phyloP scores from a whole-genome alignment of 2,888 invertebrate species.

The Mythimna impura region DNA sequence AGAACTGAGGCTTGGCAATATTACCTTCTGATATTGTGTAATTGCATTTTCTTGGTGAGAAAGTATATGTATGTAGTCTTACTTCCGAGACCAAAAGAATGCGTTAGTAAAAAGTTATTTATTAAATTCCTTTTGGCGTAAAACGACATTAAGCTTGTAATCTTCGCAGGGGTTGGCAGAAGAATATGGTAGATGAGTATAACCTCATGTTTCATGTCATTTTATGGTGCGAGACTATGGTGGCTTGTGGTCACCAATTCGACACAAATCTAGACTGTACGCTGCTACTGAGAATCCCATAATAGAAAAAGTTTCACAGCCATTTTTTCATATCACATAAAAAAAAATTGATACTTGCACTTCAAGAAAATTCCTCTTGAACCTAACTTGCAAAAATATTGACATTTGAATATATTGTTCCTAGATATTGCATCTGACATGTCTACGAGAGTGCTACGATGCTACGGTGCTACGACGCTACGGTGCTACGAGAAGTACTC shows the following conservation, averaged over 20 bases:
- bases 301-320: too few species aligned
- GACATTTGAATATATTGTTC: neutral
- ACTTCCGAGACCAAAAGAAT: neutral
- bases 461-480: neutral
- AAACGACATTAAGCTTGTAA: too few species aligned
- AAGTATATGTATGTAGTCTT: neutral
- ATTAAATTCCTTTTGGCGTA: neutral
- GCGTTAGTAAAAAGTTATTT: neutral
- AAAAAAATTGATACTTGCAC: neutral
- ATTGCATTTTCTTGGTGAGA: neutral
- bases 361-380: neutral
- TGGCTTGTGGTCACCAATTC: too few species aligned
- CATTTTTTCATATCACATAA: too few species aligned
- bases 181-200: too few species aligned
- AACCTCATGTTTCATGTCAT: too few species aligned
- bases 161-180: too few species aligned
- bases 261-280: too few species aligned
- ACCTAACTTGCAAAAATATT: neutral
- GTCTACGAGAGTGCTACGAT: constrained; percentile 14
- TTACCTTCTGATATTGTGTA: neutral
- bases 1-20: constrained; percentile 2
- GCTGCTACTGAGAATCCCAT: too few species aligned
- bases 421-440: neutral
- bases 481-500: constrained; percentile 16
- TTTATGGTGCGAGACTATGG: too few species aligned